Base-by-base conservation (phyloP, 2,888 invertebrate species). In the Nymphalis c-album region DNA sequence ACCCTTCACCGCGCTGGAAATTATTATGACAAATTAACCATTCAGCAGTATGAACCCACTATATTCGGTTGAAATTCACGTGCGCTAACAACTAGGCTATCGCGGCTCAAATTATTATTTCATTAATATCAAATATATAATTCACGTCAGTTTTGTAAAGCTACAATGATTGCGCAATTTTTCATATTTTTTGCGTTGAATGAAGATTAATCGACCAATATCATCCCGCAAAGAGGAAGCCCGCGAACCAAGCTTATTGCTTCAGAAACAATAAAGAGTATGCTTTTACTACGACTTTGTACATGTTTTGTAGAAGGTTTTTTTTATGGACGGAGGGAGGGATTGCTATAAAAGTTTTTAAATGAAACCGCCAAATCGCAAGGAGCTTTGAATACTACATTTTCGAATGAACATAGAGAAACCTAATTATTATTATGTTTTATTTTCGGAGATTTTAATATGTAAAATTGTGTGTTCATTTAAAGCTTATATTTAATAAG, bases 141-240 rank as follows among this genome's bases (percentile, higher is more conserved):
- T 45, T 22, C 6, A 18, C 26, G 40, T 50, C 50, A 58, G 31
- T 50, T 50, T 51, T 50, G 64, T 48, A 50, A 40, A 64, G 59
- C 64, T 64, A 58, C 45, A 51, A 59, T 31, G 64, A 59, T n/a
- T 51, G 18, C 5, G 17, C 7, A 18, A 18, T 17, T 51, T 61
- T 60, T 31, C 18, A 55, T 61, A 53, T 61, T 61, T 65, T 65
- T 61, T 55, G 35, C 61, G 40, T 40, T 40, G 61, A 50, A 66
- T 57, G 66, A 66, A 61, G 61, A 57, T 61, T 58, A 66, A 66
- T 66, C 57, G 55, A 48, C 47, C 61, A 62, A 57, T 66, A 66
- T 57, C 48, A 62, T 47, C 35, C 51, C 8, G 31, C 48, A 50
- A 48, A 55, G 45, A 57, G 50, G 51, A 60, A 59, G 40, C 18